Percentiles rank a stretch among this genome's conserved stretches.
Evolutionary conservation across 1,140 invertebrate genomes (phyloP).

Genomic region (Euwallacea similis): DNA sequence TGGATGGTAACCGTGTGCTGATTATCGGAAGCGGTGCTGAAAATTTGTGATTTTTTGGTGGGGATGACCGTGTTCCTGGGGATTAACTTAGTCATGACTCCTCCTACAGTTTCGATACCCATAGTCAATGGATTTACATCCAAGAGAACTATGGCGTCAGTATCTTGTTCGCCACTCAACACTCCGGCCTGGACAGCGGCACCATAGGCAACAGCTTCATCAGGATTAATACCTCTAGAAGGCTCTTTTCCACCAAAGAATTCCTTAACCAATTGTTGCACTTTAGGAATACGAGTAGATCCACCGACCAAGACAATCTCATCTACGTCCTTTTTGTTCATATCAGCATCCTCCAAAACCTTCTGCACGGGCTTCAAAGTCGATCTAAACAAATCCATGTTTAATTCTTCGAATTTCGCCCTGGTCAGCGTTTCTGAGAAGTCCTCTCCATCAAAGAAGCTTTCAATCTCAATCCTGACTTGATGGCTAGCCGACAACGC

Average conservation of each 20-base stretch:
- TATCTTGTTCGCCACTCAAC: conserved; percentile 87
- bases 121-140: conserved; percentile 98
- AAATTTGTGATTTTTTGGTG: conserved; percentile 99
- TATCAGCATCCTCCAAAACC: conserved; percentile 92
- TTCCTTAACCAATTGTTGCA: conserved; percentile 98
- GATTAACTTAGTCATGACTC: conserved; percentile 99
- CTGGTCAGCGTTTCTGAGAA: conserved; percentile 99
- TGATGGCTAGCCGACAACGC: conserved; percentile 94
- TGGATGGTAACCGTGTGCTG: conserved; percentile 99
- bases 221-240: conserved; percentile 96
- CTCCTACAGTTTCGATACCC: conserved; percentile 99
- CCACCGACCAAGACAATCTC: conserved; percentile 99
- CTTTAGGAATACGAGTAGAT: conserved; percentile 98
- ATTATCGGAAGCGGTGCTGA: conserved; percentile 98
- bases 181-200: conserved; percentile 98
- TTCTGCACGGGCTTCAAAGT: conserved; percentile 99
- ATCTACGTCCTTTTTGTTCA: conserved; percentile 98
- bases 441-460: conserved; percentile 98
- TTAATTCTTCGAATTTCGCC: conserved; percentile 99
- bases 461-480: conserved; percentile 98
- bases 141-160: conserved; percentile 93
- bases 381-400: conserved; percentile 98
- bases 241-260: conserved; percentile 99
- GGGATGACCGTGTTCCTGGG: conserved; percentile 98
- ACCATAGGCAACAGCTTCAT: conserved; percentile 97